Evolutionary conservation across 2,113 vertebrate genomes (phyloP).

Genomic region (Rhinolophus sinicus): DNA sequence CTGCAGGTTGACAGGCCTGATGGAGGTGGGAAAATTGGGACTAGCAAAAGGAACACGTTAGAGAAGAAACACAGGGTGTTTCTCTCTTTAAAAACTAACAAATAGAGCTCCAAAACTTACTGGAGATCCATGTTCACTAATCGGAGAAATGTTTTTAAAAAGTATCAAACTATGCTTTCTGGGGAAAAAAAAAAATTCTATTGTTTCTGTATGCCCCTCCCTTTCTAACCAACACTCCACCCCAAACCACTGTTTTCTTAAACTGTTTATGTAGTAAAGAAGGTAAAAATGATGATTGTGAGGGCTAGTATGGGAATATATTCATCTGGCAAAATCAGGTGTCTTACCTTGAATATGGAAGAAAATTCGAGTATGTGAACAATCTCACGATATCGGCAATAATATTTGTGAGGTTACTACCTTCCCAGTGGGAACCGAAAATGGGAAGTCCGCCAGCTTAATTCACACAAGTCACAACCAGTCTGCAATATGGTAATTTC

Average conservation of each 20-base stretch:
- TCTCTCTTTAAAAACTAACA: background rate
- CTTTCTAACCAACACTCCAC: background rate
- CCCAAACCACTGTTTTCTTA: background rate
- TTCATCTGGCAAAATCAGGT: background rate
- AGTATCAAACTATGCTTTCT: background rate
- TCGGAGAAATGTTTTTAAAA: background rate
- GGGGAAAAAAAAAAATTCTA: background rate
- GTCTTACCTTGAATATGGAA: background rate
- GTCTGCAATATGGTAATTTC: background rate
- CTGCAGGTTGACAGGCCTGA: background rate
- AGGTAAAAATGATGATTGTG: background rate
- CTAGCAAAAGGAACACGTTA: background rate
- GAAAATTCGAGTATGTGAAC: background rate
- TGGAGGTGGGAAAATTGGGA: background rate
- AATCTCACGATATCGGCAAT: background rate
- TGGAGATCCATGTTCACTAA: too few species aligned
- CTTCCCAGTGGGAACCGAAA: background rate
- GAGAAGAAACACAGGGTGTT: background rate
- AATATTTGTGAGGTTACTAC: background rate
- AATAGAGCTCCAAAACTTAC: background rate
- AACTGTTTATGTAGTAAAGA: background rate
- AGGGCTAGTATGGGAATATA: background rate
- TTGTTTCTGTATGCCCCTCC: background rate
- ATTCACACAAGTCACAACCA: background rate
- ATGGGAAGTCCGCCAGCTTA: background rate